These are phyloP conservation scores for Rafetus swinhoei DNA, from an alignment of 2,113 vertebrate species.

Conservation along the genomic window DNA sequence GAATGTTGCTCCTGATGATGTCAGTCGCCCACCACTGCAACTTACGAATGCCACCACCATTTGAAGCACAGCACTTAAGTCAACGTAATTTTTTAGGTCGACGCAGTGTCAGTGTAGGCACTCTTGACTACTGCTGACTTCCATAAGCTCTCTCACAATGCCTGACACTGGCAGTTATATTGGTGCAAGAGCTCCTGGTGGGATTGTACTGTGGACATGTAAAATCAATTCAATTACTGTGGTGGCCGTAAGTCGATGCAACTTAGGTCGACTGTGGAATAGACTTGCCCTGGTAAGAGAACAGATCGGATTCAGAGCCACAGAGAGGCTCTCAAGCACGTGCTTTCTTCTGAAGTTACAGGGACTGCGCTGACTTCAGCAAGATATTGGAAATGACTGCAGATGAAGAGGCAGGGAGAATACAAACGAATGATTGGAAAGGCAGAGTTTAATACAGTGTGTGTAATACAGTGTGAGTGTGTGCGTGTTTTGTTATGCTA, in stretches of 20 bases:
- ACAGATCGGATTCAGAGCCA: neutral
- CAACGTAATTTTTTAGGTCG: neutral
- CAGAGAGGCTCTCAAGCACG: neutral
- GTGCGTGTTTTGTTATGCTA: neutral
- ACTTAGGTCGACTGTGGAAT: neutral
- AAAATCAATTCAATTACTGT: neutral
- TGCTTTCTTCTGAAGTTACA: neutral
- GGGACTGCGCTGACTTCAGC: slow-evolving; percentile 30
- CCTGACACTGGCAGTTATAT: neutral
- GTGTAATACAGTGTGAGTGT: too few species aligned
- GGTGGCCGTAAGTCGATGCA: neutral
- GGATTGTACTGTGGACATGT: neutral
- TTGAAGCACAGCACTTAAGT: neutral
- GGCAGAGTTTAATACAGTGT: neutral
- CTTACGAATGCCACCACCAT: neutral
- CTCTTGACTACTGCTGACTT: neutral
- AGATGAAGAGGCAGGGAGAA: neutral
- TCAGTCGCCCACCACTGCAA: neutral
- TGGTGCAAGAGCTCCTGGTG: neutral
- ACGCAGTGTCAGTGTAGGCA: neutral
- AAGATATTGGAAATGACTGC: neutral
- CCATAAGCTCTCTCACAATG: neutral
- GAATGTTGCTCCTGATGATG: neutral
- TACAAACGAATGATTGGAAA: neutral
- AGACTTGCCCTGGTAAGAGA: neutral